phyloP scores from a whole-genome alignment of 2,797 vertebrate genomes.

The Chloroceryle inda region DNA sequence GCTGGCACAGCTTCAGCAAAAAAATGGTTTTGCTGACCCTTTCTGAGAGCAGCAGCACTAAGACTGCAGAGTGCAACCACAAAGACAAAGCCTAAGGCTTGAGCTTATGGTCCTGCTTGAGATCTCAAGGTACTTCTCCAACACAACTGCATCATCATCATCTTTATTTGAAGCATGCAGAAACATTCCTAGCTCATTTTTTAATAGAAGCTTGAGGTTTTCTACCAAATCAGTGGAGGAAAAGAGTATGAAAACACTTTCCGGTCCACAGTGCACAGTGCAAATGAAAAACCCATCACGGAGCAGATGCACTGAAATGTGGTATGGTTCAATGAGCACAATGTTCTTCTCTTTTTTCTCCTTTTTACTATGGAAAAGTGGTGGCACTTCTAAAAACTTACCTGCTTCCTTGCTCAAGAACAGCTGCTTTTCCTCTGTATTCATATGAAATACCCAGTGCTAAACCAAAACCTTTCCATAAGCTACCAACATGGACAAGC shows the following conservation, averaged over 20 bases:
- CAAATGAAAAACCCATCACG: neutral
- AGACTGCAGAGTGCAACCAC: neutral
- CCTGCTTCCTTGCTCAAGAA: neutral
- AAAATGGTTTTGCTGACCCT: neutral
- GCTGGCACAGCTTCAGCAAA: neutral
- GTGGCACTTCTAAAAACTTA: neutral
- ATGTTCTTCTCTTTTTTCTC: neutral
- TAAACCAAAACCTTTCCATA: slow-evolving; percentile 1
- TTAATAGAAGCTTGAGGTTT: neutral
- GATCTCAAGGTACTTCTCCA: neutral
- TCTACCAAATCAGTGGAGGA: neutral
- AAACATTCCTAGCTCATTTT: neutral
- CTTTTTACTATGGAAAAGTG: neutral
- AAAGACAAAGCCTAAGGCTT: neutral
- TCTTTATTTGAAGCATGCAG: neutral
- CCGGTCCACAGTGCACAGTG: neutral
- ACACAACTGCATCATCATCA: neutral
- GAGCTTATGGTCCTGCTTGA: neutral
- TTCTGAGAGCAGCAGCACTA: neutral
- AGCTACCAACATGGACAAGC: slow-evolving; percentile 3
- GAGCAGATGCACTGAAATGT: neutral
- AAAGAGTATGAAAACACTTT: neutral
- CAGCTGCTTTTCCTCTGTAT: neutral
- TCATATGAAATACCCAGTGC: neutral
- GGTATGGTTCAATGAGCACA: neutral